Evolutionary conservation across 2,888 invertebrate species (phyloP).

Genomic region (Phyto melanocephala): DNA sequence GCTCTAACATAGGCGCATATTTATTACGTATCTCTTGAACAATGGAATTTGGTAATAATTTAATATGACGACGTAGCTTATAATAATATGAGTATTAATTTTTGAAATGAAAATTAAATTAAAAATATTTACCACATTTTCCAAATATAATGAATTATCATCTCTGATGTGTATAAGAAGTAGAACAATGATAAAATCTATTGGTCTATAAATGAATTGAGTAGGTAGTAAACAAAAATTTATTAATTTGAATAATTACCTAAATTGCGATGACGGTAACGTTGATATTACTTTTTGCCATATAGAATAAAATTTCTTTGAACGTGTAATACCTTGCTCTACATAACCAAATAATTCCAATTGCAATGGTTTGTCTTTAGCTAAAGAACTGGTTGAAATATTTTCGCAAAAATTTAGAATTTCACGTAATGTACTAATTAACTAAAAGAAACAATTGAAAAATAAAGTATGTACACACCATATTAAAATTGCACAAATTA

Average conservation of each 20-base stretch:
- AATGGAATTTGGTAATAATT: slow-evolving; percentile 34
- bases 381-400: slow-evolving; percentile 16
- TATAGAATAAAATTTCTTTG: slow-evolving; percentile 74
- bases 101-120: no score
- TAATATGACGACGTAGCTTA: slow-evolving; percentile 75
- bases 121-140: slow-evolving; percentile 81
- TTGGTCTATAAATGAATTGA: slow-evolving; percentile 79
- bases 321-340: slow-evolving; percentile 74
- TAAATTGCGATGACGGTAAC: slow-evolving; percentile 50
- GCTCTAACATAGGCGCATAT: slow-evolving; percentile 81
- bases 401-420: slow-evolving; percentile 69
- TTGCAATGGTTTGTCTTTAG: slow-evolving; percentile 71
- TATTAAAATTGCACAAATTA: background rate
- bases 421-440: slow-evolving; percentile 72
- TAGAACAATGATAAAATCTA: slow-evolving; percentile 85
- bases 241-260: slow-evolving; percentile 19
- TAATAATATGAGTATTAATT: no score
- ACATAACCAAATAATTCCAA: slow-evolving; percentile 74
- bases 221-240: background rate
- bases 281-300: slow-evolving; percentile 72
- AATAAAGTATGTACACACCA: background rate
- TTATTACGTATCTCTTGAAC: slow-evolving; percentile 70
- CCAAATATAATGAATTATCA: slow-evolving; percentile 82
- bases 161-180: slow-evolving; percentile 83
- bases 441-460: slow-evolving; percentile 64